Evolutionary conservation across 2,888 invertebrate species (phyloP).

Genomic region (Holacanthella duospinosa): DNA sequence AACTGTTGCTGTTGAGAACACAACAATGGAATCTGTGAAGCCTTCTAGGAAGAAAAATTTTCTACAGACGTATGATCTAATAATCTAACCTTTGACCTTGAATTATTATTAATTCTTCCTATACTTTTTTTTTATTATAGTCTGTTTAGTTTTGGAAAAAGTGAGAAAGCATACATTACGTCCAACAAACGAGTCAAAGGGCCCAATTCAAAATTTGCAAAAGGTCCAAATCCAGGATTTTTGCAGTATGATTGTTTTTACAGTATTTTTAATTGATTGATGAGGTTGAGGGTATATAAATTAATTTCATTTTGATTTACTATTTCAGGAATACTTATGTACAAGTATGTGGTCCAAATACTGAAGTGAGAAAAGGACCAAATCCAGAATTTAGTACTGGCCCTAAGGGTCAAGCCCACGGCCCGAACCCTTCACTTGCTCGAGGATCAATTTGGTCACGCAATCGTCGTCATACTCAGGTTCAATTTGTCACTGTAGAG

Average conservation of each 20-base stretch:
- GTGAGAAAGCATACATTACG: constrained; percentile 23
- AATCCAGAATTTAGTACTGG: constrained; percentile 63
- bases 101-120: constrained; percentile 6
- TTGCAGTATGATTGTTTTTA: constrained; percentile 26
- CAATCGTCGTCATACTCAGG: constrained; percentile 11
- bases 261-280: neutral
- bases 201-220: constrained; percentile 26
- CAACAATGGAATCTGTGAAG: constrained; percentile 29
- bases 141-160: constrained; percentile 29
- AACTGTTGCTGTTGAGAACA: constrained; percentile 12
- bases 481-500: neutral
- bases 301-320: neutral
- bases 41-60: constrained; percentile 32
- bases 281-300: too few species aligned
- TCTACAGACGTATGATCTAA: constrained; percentile 31
- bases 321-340: constrained; percentile 27
- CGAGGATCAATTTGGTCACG: constrained; percentile 29
- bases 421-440: constrained; percentile 40
- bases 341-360: constrained; percentile 21
- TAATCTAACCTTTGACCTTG: neutral
- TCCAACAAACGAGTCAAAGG: constrained; percentile 31
- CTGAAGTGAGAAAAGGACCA: constrained; percentile 53
- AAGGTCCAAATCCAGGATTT: constrained; percentile 34
- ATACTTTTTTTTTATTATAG: constrained; percentile 19
- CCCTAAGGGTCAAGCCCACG: constrained; percentile 66